phyloP scores from a whole-genome alignment of 2,888 invertebrate species.

The Nipponacmea schrenckii region DNA sequence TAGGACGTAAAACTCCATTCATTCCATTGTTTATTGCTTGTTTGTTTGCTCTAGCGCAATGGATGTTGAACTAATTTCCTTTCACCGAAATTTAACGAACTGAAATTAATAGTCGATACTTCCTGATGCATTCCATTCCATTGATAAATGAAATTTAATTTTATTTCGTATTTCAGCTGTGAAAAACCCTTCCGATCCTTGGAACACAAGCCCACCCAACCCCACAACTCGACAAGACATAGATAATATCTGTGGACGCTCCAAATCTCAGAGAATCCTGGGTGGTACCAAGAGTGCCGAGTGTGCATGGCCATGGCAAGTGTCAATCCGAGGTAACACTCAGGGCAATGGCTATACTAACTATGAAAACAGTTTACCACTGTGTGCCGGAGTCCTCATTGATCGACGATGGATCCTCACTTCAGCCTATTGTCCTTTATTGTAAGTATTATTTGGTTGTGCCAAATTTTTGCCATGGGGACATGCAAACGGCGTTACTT shows the following conservation, averaged over 20 bases:
- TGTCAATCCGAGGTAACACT: slow-evolving; percentile 13
- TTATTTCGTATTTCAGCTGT: no score
- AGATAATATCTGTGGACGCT: not conserved
- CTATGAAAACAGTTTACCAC: slow-evolving; percentile 6
- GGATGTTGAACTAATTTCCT: no score
- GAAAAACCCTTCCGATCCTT: no score
- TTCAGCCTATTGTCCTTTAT: slow-evolving; percentile 8
- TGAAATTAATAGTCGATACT: no score
- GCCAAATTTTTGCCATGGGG: not conserved
- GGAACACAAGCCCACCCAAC: no score
- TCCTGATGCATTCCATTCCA: no score
- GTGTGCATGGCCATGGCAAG: slow-evolving; percentile 17
- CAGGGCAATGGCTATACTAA: slow-evolving; percentile 2
- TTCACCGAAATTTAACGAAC: no score
- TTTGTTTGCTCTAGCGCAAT: no score
- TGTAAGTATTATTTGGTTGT: slow-evolving; percentile 13
- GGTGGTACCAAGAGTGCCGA: not conserved
- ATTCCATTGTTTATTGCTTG: no score
- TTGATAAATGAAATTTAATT: no score
- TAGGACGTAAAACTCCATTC: no score
- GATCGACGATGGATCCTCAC: slow-evolving; percentile 12
- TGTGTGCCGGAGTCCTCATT: slow-evolving; percentile 11
- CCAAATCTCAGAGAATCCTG: slow-evolving; percentile 3
- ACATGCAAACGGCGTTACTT: no score
- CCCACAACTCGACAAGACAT: not conserved